Conservation (phyloP, 2,113 vertebrate species). For the Heloderma charlesbogerti region DNA sequence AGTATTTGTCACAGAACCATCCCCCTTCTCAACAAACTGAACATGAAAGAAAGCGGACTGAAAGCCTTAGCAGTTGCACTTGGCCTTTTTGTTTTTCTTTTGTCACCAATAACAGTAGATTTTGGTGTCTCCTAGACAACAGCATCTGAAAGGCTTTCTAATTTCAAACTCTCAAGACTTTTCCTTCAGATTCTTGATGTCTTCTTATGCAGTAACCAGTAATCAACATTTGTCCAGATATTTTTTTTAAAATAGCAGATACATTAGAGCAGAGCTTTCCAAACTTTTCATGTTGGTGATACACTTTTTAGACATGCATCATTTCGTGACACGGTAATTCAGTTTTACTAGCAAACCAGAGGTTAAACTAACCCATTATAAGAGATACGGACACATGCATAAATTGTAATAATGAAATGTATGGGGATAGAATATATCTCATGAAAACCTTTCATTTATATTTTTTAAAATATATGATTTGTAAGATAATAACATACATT, state of each 20-base stretch:
- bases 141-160: constrained; percentile 60
- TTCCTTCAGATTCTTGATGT: constrained; percentile 37
- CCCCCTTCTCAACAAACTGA: constrained; percentile 62
- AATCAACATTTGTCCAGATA: background rate
- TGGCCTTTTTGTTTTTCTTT: constrained; percentile 74
- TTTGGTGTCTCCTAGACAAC: constrained; percentile 77
- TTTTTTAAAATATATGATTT: too few species aligned
- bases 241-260: constrained; percentile 6
- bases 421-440: too few species aligned
- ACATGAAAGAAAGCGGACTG: constrained; percentile 65
- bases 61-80: constrained; percentile 72
- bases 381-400: too few species aligned
- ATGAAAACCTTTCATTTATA: too few species aligned
- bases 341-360: too few species aligned
- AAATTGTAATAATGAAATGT: too few species aligned
- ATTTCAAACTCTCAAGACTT: constrained; percentile 68
- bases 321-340: too few species aligned
- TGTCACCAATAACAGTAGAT: constrained; percentile 68
- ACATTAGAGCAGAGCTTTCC: too few species aligned
- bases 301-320: too few species aligned
- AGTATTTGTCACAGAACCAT: constrained; percentile 63
- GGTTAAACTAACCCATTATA: too few species aligned
- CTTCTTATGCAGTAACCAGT: constrained; percentile 26
- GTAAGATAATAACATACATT: too few species aligned
- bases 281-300: too few species aligned